Conservation (phyloP, 2,113 vertebrate species). For the Corythaeola cristata region DNA sequence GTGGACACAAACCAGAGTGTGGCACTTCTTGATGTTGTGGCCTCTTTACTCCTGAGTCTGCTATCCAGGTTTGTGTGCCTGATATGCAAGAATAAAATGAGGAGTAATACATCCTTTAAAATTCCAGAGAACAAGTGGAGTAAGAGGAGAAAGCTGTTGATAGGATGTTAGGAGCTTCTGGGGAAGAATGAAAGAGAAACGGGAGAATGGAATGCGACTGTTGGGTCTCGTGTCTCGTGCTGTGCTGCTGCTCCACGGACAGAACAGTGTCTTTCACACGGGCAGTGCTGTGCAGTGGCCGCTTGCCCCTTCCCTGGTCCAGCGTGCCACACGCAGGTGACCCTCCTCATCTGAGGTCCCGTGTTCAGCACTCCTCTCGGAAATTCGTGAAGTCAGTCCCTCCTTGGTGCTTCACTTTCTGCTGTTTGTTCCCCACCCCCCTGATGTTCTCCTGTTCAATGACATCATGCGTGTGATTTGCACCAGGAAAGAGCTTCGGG, state of each 20-base stretch:
- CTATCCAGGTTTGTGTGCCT: not conserved
- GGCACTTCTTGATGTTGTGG: not conserved
- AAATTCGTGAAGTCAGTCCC: not conserved
- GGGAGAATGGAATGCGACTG: not conserved
- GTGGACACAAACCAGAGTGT: not conserved
- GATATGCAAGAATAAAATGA: not conserved
- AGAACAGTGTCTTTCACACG: not conserved
- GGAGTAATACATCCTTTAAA: not conserved
- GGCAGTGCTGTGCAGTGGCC: not conserved
- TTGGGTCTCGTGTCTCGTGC: not conserved
- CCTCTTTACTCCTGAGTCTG: not conserved
- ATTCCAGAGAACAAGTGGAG: not conserved
- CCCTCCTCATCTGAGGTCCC: not conserved
- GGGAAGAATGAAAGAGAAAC: not conserved
- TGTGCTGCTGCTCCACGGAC: rapidly evolving
- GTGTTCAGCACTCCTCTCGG: no score
- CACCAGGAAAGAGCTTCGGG: no score
- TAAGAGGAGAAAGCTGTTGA: not conserved
- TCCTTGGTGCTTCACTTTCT: not conserved
- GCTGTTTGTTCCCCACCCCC: no score
- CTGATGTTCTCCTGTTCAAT: not conserved
- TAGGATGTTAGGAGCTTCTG: rapidly evolving
- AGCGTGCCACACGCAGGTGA: not conserved
- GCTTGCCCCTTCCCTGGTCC: not conserved
- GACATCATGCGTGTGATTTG: not conserved